Evolutionary conservation across 2,797 vertebrate species (phyloP).

Genomic region (Sebastes diaconus): DNA sequence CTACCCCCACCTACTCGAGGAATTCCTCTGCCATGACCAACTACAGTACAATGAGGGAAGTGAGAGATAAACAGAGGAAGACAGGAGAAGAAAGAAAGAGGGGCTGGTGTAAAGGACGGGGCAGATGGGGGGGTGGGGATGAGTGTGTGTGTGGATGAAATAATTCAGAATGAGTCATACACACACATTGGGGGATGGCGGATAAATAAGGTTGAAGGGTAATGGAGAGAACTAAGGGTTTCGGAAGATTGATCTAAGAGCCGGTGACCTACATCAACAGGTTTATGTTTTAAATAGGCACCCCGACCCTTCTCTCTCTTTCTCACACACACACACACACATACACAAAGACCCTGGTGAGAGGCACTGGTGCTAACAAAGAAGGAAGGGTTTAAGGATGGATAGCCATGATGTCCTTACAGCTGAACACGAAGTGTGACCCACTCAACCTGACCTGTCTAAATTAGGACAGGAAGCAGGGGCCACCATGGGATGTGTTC

Average conservation of each 20-base stretch:
- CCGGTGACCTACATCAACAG: conserved; percentile 20
- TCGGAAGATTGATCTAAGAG: neutral
- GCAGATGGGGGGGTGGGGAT: neutral
- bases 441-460: conserved; percentile 43
- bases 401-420: conserved; percentile 18
- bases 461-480: conserved; percentile 47
- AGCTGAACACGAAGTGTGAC: conserved; percentile 23
- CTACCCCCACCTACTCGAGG: conserved; percentile 41
- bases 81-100: conserved; percentile 46
- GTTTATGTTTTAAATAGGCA: conserved; percentile 33
- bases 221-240: neutral
- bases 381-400: conserved; percentile 30
- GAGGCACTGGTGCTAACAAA: conserved; percentile 22
- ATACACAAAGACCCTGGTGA: conserved; percentile 8
- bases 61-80: conserved; percentile 55
- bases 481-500: conserved; percentile 46
- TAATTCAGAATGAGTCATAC: conserved; percentile 10
- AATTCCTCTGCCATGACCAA: conserved; percentile 73
- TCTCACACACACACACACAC: neutral
- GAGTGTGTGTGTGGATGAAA: conserved; percentile 14
- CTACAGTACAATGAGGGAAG: conserved; percentile 59
- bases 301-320: neutral
- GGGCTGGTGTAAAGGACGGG: conserved; percentile 12
- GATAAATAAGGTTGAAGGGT: neutral
- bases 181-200: neutral